Conservation (phyloP, 2,113 vertebrate species). For the Morone saxatilis region DNA sequence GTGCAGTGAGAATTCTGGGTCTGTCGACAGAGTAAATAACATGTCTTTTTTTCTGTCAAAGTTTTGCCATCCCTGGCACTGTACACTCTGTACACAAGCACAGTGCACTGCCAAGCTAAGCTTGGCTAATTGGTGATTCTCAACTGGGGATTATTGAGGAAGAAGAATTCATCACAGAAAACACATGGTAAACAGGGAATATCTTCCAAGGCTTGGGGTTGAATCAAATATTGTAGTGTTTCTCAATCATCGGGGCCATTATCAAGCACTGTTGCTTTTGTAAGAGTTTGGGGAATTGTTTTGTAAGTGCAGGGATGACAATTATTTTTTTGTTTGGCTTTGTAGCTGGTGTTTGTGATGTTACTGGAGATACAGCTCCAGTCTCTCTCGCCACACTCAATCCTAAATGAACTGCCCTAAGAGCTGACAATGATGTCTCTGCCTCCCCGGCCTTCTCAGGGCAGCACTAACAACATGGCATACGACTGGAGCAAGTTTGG, state of each 20-base stretch:
- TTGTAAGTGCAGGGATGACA: slow-evolving; percentile 26
- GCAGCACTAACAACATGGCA: slow-evolving; percentile 23
- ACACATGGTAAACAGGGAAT: slow-evolving; percentile 53
- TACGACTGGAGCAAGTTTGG: slow-evolving; percentile 22
- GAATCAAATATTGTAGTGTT: slow-evolving; percentile 27
- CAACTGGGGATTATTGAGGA: slow-evolving; percentile 61
- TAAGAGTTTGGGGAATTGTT: slow-evolving; percentile 21
- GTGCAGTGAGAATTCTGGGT: slow-evolving; percentile 36
- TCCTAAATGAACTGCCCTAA: slow-evolving; percentile 36
- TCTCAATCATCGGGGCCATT: slow-evolving; percentile 16
- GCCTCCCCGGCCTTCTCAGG: slow-evolving; percentile 7
- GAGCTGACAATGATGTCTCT: slow-evolving; percentile 21
- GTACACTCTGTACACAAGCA: slow-evolving; percentile 50
- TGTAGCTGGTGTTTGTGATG: slow-evolving; percentile 19
- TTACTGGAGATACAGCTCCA: neutral
- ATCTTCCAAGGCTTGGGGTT: slow-evolving; percentile 45
- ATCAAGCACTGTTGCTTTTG: slow-evolving; percentile 15
- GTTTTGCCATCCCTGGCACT: slow-evolving; percentile 51
- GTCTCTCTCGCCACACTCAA: neutral
- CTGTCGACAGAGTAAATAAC: slow-evolving; percentile 67
- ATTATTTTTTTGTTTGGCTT: slow-evolving; percentile 22
- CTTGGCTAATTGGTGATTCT: slow-evolving; percentile 68
- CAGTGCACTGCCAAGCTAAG: slow-evolving; percentile 49
- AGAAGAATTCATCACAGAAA: slow-evolving; percentile 56
- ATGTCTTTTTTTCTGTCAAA: slow-evolving; percentile 62